Base-by-base conservation (phyloP, 2,888 invertebrate species). In the Cacoxenus indagator region DNA sequence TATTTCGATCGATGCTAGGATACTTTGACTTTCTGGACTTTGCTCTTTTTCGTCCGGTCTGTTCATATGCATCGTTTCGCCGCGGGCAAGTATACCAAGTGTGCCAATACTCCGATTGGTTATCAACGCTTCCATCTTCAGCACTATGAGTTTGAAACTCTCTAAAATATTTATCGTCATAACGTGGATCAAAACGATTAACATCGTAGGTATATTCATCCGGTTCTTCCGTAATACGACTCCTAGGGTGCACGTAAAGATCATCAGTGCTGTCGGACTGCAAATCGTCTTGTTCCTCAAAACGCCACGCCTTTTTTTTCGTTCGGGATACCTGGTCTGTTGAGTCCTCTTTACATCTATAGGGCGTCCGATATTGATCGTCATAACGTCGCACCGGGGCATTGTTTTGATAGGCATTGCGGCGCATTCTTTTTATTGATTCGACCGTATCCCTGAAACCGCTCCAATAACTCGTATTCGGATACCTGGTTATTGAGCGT, bases 111-210 rank as follows among this genome's bases (percentile, higher is more conserved):
- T 46, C 5, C 9, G 5, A 4, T 6, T 46, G n/a, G 8, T n/a
- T n/a, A 8, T 19, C 17, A 1, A 17, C 46, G n/a, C 19, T n/a
- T n/a, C n/a, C n/a, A n/a, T n/a, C n/a, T 24, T 8, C 26, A 14
- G n/a, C n/a, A 27, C 14, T 26, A 1, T 1, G 11, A 2, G 48
- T 54, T 14, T 66, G 65, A 9, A 65, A 62, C 9, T 43, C 43
- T 17, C 27, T 43, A 45, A 37, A 69, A 31, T 67, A 51, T 11
- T 27, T 37, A 22, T 70, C 64, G 64, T 70, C 59, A 29, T 59
- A 64, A 5, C 70, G 70, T 9, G 66, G 66, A 64, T 69, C 67
- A 27, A 67, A 69, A 24, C 48, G 29, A 22, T 59, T 67, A 9
- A 51, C 64, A 14, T 64, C 64, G 2, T 27, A 14, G 19, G 59